phyloP scores from a whole-genome alignment of 2,797 vertebrate genomes.

The Tympanoctomys barrerae region DNA sequence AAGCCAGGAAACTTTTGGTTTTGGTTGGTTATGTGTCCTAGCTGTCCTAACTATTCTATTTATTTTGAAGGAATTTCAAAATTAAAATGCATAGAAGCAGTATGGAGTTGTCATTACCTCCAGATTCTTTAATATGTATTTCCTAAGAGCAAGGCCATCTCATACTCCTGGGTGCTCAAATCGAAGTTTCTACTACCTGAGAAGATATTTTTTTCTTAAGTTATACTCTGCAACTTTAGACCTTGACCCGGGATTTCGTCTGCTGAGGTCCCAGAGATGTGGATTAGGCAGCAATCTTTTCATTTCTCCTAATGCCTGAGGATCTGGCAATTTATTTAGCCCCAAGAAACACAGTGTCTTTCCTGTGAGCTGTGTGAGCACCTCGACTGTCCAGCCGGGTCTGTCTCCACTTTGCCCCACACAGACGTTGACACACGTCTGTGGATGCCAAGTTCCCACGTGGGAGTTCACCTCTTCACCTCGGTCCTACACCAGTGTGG shows the following conservation, averaged over 20 bases:
- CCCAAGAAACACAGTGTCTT: background rate
- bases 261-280: background rate
- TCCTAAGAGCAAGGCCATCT: background rate
- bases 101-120: constrained; percentile 12
- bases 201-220: background rate
- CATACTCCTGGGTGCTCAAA: background rate
- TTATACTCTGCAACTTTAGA: background rate
- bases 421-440: background rate
- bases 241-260: background rate
- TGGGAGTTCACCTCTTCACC: background rate
- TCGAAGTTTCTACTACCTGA: background rate
- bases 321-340: background rate
- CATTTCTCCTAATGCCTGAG: background rate
- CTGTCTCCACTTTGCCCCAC: background rate
- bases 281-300: background rate
- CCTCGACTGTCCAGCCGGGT: background rate
- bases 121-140: background rate
- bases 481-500: too few relatives aligned
- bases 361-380: too few relatives aligned
- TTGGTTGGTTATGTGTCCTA: background rate
- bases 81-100: background rate
- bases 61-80: constrained; percentile 56
- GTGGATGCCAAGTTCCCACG: background rate
- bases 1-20: background rate
- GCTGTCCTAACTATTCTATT: background rate